Conservation (phyloP, 2,888 invertebrate genomes). For the Heliconius aoede region DNA sequence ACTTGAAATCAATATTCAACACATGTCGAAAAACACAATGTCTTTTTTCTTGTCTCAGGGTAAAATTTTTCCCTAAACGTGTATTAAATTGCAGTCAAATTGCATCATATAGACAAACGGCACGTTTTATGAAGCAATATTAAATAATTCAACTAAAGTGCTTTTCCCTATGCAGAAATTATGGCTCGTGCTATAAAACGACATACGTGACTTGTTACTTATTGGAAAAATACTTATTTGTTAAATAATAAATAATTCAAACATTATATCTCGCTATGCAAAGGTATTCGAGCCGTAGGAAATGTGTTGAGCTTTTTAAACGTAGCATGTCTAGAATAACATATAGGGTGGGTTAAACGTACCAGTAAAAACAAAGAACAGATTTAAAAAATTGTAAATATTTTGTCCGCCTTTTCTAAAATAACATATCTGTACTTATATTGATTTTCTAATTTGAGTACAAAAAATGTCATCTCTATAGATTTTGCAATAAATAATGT, state of each 20-base stretch:
- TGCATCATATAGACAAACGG: not conserved
- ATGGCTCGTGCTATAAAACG: slow-evolving; percentile 10
- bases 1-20: not conserved
- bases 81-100: not conserved
- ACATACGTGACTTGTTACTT: slow-evolving; percentile 14
- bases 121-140: slow-evolving; percentile 6
- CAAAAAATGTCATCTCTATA: too few relatives aligned
- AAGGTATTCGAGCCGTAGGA: not conserved
- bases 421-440: too few relatives aligned
- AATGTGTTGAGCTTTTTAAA: not conserved
- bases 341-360: not conserved
- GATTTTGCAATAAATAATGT: too few relatives aligned
- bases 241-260: slow-evolving; percentile 11
- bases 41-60: not conserved
- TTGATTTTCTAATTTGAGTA: too few relatives aligned
- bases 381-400: too few relatives aligned
- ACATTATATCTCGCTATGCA: slow-evolving; percentile 20
- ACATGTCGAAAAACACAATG: too few relatives aligned
- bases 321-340: not conserved
- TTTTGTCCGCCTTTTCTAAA: too few relatives aligned
- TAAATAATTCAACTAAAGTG: slow-evolving; percentile 12
- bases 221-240: slow-evolving; percentile 23
- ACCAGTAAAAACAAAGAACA: too few relatives aligned
- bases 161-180: slow-evolving; percentile 20
- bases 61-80: not conserved